Percentiles rank a stretch among this genome's conserved stretches.
These are phyloP conservation scores for Caenorhabditis panamensis DNA, from an alignment of 2,888 invertebrate species.

Conservation along the genomic window DNA sequence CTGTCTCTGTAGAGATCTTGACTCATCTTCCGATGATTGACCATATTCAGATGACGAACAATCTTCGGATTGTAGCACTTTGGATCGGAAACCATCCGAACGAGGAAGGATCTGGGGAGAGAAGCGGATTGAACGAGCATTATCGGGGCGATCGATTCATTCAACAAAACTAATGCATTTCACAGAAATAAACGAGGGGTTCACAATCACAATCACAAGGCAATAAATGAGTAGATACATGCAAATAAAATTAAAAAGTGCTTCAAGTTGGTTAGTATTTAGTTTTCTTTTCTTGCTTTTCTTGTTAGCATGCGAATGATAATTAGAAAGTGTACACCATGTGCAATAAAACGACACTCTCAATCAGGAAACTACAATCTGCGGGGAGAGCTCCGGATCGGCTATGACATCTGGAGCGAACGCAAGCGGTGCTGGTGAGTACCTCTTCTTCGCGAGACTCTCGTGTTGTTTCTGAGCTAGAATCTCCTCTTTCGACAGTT, in stretches of 20 bases:
- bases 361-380: conserved; percentile 50
- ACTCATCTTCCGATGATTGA: conserved; percentile 81
- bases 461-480: conserved; percentile 84
- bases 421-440: conserved; percentile 17
- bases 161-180: conserved; percentile 35
- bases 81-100: conserved; percentile 92
- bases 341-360: not conserved
- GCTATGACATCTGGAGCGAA: conserved; percentile 4
- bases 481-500: conserved; percentile 71
- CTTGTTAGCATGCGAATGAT: conserved; percentile 2
- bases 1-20: conserved; percentile 81
- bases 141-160: conserved; percentile 42
- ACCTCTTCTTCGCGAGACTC: conserved; percentile 90
- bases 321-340: conserved; percentile 4
- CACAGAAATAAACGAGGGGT: conserved; percentile 29
- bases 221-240: not conserved
- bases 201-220: conserved; percentile 18
- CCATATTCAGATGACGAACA: conserved; percentile 82
- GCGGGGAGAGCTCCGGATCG: conserved; percentile 21
- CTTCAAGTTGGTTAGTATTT: not conserved
- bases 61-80: conserved; percentile 96
- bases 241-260: not conserved
- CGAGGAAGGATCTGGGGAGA: conserved; percentile 88
- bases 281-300: not conserved
- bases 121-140: not conserved